A percentile compares a stretch with the other conserved stretches of the same genome.
Conservation (phyloP, 2,888 invertebrate species). For the Epistrophella euchroma region DNA sequence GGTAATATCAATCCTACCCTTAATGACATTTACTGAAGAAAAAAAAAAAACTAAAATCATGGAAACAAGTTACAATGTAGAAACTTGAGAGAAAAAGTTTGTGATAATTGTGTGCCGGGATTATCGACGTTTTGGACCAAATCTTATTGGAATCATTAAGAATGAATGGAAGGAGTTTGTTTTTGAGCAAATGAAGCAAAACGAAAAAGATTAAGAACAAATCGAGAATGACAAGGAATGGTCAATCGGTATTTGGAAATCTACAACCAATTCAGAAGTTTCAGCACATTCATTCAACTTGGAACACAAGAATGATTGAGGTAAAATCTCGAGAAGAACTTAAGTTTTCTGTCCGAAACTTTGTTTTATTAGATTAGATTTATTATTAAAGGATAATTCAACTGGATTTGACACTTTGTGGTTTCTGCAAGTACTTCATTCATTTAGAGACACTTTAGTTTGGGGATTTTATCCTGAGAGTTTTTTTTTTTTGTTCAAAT, state of each 20-base stretch:
- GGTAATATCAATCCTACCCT: constrained; percentile 12
- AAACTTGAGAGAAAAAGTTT: constrained; percentile 31
- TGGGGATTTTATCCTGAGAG: not conserved
- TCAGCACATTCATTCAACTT: constrained; percentile 16
- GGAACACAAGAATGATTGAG: not conserved
- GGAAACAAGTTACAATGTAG: constrained; percentile 29
- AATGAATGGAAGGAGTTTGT: constrained; percentile 23
- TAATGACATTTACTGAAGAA: constrained; percentile 20
- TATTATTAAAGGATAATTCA: constrained; percentile 30
- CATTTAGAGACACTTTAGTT: not conserved
- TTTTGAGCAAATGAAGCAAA: constrained; percentile 46
- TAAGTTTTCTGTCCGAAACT: constrained; percentile 6
- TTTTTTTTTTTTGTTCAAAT: too few species aligned
- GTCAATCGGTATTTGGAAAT: constrained; percentile 23
- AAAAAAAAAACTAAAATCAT: too few species aligned
- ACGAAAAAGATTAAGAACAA: constrained; percentile 45
- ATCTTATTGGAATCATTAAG: constrained; percentile 48
- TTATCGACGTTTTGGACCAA: constrained; percentile 46
- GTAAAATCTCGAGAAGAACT: constrained; percentile 17
- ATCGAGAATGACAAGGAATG: constrained; percentile 38
- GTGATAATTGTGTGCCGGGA: constrained; percentile 45
- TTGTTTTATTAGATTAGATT: constrained; percentile 26
- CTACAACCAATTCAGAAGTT: constrained; percentile 38
- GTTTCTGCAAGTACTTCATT: not conserved
- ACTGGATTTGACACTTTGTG: constrained; percentile 30